phyloP scores from a whole-genome alignment of 2,113 vertebrate species.

The Eira barbara region DNA sequence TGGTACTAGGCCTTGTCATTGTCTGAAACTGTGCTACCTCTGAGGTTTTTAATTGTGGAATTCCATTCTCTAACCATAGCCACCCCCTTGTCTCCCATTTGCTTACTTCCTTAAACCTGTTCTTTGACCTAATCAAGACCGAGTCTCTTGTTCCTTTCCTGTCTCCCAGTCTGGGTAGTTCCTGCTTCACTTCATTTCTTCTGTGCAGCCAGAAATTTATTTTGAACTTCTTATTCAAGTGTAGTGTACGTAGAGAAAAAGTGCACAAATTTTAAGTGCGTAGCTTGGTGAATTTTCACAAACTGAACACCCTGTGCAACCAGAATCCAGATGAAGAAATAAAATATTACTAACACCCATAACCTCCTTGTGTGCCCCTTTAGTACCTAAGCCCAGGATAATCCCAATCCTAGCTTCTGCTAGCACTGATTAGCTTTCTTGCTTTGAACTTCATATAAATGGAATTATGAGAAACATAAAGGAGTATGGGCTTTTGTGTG shows the following conservation, averaged over 20 bases:
- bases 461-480: not conserved
- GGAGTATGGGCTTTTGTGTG: not conserved
- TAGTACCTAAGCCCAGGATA: not conserved
- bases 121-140: conserved; percentile 1
- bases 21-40: not conserved
- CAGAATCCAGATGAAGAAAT: not conserved
- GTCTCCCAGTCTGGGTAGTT: not conserved
- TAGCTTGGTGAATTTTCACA: not conserved
- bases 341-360: not conserved
- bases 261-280: not conserved
- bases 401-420: not conserved
- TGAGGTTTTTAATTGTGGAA: conserved; percentile 35
- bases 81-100: not conserved
- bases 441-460: not conserved
- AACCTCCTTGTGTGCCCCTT: not conserved
- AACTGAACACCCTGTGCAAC: not conserved
- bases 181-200: not conserved
- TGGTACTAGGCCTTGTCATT: not conserved
- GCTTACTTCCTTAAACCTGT: not conserved
- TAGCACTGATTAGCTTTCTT: not conserved
- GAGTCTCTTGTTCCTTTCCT: not conserved
- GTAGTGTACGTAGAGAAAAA: not conserved
- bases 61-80: not conserved
- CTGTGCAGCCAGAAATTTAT: not conserved
- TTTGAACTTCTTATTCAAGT: not conserved